phyloP scores from a whole-genome alignment of 2,797 vertebrate species.

The Chiloscyllium punctatum region DNA sequence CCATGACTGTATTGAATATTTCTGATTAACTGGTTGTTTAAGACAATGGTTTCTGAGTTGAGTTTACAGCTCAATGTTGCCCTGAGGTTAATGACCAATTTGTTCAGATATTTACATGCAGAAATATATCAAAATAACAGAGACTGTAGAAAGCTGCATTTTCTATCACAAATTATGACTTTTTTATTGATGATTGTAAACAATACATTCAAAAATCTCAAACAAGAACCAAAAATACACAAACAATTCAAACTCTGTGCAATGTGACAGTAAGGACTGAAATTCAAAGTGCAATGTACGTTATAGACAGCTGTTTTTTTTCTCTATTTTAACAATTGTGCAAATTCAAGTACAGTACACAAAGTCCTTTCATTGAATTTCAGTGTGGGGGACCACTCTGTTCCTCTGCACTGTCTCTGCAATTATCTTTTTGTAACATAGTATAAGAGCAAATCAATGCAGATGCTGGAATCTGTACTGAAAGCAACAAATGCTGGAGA shows the following conservation, averaged over 20 bases:
- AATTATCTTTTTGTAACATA: too few species aligned
- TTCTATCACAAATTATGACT: slow-evolving; percentile 49
- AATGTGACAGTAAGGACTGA: slow-evolving; percentile 36
- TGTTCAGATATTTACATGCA: neutral
- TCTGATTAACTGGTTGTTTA: neutral
- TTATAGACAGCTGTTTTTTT: slow-evolving; percentile 33
- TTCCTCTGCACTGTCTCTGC: neutral
- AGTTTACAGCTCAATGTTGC: neutral
- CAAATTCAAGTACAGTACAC: slow-evolving; percentile 40
- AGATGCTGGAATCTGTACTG: too few species aligned
- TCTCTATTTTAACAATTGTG: slow-evolving; percentile 34
- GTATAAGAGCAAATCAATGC: too few species aligned
- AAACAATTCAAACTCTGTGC: slow-evolving; percentile 29
- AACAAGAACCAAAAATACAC: slow-evolving; percentile 31
- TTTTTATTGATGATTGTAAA: slow-evolving; percentile 47
- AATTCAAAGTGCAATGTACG: slow-evolving; percentile 38
- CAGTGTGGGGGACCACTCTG: neutral
- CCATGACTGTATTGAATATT: neutral
- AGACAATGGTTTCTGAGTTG: neutral
- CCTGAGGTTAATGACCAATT: neutral
- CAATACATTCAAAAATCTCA: slow-evolving; percentile 40
- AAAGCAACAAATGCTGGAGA: too few species aligned
- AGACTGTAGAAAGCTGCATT: neutral
- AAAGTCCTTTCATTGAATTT: neutral
- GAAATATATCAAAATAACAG: neutral